Base-by-base conservation (phyloP, 2,888 invertebrate species). In the Hoplodrina blanda region DNA sequence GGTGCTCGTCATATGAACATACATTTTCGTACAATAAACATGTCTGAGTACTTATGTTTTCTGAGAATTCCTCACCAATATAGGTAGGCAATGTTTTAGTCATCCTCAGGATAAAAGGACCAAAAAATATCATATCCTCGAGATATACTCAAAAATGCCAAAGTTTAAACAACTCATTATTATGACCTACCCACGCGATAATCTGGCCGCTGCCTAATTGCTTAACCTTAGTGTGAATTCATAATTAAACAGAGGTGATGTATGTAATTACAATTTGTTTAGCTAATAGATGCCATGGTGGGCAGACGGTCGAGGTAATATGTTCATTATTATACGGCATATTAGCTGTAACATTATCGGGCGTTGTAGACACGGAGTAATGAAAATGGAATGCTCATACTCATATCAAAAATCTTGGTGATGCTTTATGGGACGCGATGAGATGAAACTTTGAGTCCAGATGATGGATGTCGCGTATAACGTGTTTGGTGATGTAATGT, bases 241-340 rank as follows among this genome's bases (percentile, higher is more conserved):
- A 85, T 90, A 87, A 90, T 91, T 91, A 90, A 87, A 85, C 87
- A 87, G 85, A 83, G 84, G 84, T 89, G 87, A 86, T 86, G 89
- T 89, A 89, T 90, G 85, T 87, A 88, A 92, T 91, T 91, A 91
- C 76, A 87, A 89, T 89, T 90, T 89, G 90, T 90, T 90, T 85
- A 83, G 77, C 84, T 88, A 88, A 90, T 88, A 88, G 85, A 86
- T 86, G 87, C 86, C 82, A 84, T 69, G 55, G 91, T 90, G 86
- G 90, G 91, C 85, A 87, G 86, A 74, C 54, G 72, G 64, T 67
- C 80, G 85, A 81, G 84, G 84, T 85, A 78, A 89, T 82, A 83
- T 84, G 84, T 84, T 86, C 82, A 86, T 87, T 87, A 86, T 88
- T 85, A 84, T 78, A 69, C 73, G 60, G 71, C 62, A 68, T 81